Percentiles rank a stretch among this genome's conserved stretches.
Conservation (phyloP, 2,888 invertebrate species). For the Campoletis raptor region DNA sequence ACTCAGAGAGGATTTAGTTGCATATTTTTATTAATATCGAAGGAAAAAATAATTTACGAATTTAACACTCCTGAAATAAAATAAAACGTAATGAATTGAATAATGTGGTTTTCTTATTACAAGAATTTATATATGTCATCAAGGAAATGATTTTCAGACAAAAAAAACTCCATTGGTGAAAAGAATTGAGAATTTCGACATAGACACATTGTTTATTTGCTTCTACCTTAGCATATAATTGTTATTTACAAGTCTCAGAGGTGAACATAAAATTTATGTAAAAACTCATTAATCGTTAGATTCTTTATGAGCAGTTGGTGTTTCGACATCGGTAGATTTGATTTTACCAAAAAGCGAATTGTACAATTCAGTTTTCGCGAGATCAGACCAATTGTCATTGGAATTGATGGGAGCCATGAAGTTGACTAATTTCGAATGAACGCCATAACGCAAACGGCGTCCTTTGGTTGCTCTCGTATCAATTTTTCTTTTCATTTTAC, state of each 20-base stretch:
- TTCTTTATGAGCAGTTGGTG: slow-evolving; percentile 12
- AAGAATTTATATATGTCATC: neutral
- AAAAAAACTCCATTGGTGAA: slow-evolving; percentile 11
- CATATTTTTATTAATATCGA: neutral
- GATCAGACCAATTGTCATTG: slow-evolving; percentile 89
- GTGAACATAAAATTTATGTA: neutral
- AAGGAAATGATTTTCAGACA: neutral
- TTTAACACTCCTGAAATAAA: neutral
- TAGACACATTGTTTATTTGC: slow-evolving; percentile 58
- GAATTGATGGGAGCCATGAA: slow-evolving; percentile 94
- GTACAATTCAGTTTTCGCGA: slow-evolving; percentile 92
- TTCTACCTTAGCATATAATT: slow-evolving; percentile 46
- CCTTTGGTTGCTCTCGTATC: slow-evolving; percentile 98
- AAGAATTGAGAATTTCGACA: slow-evolving; percentile 34
- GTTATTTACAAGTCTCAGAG: slow-evolving; percentile 56
- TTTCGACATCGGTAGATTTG: slow-evolving; percentile 68
- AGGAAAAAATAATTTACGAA: neutral
- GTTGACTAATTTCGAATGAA: slow-evolving; percentile 94
- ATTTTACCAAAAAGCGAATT: slow-evolving; percentile 92
- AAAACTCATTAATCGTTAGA: neutral
- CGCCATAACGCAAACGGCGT: slow-evolving; percentile 93
- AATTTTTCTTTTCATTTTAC: slow-evolving; percentile 96
- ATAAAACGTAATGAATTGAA: neutral
- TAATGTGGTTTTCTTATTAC: neutral
- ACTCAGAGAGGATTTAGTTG: neutral